Evolutionary conservation across 1,140 invertebrate genomes (phyloP), one percentile per base, ranked within the genome.

Genomic region (Paraescarpia echinospica): DNA sequence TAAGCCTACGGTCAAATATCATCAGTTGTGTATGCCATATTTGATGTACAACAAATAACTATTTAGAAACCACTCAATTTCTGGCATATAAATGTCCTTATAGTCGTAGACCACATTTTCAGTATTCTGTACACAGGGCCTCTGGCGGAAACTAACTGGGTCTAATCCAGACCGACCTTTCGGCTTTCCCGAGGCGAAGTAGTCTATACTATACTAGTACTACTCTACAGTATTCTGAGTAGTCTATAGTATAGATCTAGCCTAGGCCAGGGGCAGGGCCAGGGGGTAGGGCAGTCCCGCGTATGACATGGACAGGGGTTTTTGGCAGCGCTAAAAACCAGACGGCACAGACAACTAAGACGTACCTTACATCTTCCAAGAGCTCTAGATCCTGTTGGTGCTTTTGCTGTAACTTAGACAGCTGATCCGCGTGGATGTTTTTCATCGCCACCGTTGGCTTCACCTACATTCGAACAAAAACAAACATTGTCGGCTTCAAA

Each of bases 311-410:
- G 41, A 41, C 41, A 6, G 41, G 9, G 59, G 59, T 14, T 18
- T 77, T 77, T 31, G 59, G 59, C 59, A 77, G 12, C 22, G 59
- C 22, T 27, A 6, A 77, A 77, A 6, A 77, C 59, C 22, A 77
- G 59, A 77, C 59, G 59, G 59, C 9, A 77, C 2, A 77, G 59
- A 77, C 14, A 77, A 2, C 2, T 27, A 2, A 31, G 59, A 77
- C 59, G 31, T 94, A 97, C 96, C 98, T 97, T 91, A 99, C 98
- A 95, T 99, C 98, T 96, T 99, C 98, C 90, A 99, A 96, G 93
- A 99, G 96, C 95, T 99, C 98, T 96, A 98, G 98, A 95, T 99
- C 98, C 96, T 99, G 98, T 96, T 99, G 98, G 96, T 99, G 99
- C 96, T 99, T 99, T 35, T 98, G 97, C 95, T 98, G 98, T 93